Evolutionary conservation across 1,140 invertebrate genomes (phyloP), one percentile per base, ranked within the genome.

Genomic region (Lethocerus indicus): DNA sequence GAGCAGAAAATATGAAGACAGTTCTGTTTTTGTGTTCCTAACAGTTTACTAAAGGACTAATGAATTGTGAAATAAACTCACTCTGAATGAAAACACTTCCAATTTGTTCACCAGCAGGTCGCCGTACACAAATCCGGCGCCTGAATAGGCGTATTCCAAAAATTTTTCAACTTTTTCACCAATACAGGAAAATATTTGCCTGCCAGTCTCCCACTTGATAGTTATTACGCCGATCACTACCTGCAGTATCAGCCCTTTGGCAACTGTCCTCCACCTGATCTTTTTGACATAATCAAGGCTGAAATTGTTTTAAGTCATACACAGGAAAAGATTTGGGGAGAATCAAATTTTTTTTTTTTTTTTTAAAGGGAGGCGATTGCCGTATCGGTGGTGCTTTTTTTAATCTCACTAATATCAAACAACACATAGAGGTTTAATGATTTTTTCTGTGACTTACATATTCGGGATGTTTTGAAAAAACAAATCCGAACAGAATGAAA

Each of bases 91-190:
- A 62, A 89, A 91, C 7, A 87, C 72, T 21, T 62, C 56, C 23
- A 73, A 61, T 2, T 67, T 60, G 3, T 63, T 61, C 3, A 87
- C 72, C 0, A 87, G 61, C 0, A 67, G 50, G 6, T 82, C 70
- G 0, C 87, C 87, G 62, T 88, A 98, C 0, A 94, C 81, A 60
- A 98, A 94, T 2, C 61, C 67, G 0, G 87, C 78, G 0, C 92
- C 93, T 1, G 72, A 68, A 49, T 81, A 71, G 0, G 83, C 75
- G 60, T 81, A 91, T 2, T 71, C 67, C 18, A 98, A 63, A 60
- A 98, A 96, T 0, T 71, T 75, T 13, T 79, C 73, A 12, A 83
- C 76, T 67, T 84, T 83, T 51, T 83, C 67, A 1, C 87, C 84
- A 32, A 92, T 61, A 60, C 87, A 94, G 52, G 81, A 63, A 49